phyloP scores from a whole-genome alignment of 2,797 vertebrate genomes.

The Avahi laniger region DNA sequence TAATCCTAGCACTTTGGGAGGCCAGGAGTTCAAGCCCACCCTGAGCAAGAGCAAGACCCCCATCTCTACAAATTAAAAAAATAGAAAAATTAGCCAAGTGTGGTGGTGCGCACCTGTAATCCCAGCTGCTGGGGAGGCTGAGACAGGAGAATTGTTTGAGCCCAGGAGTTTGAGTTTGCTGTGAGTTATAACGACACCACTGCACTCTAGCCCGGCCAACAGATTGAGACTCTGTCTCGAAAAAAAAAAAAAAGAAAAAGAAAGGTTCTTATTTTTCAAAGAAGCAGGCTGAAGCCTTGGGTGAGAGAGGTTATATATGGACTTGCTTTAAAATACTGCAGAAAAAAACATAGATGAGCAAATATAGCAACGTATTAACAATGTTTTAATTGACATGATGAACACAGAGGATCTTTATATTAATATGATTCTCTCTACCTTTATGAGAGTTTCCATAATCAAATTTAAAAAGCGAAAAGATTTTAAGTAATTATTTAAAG shows the following conservation, averaged over 20 bases:
- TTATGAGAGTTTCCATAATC: neutral
- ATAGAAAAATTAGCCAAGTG: neutral
- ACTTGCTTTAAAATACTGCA: conserved; percentile 4
- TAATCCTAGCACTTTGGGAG: neutral
- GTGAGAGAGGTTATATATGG: neutral
- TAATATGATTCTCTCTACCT: neutral
- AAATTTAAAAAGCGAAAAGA: neutral
- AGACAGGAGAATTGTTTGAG: neutral
- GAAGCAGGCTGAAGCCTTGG: neutral
- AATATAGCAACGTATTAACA: neutral
- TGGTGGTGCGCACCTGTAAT: neutral
- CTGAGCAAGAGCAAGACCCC: neutral
- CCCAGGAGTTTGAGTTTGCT: neutral
- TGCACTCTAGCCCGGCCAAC: neutral
- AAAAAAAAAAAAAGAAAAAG: neutral
- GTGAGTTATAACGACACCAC: neutral
- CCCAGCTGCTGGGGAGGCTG: neutral
- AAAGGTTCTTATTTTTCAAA: conserved; percentile 14
- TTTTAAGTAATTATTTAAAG: neutral
- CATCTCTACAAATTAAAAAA: neutral
- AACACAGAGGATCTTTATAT: neutral
- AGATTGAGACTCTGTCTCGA: neutral
- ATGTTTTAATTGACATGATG: neutral
- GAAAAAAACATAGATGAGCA: neutral
- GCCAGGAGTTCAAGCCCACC: neutral